Base-by-base conservation (phyloP, 2,888 invertebrate genomes). In the Melieria picta region DNA sequence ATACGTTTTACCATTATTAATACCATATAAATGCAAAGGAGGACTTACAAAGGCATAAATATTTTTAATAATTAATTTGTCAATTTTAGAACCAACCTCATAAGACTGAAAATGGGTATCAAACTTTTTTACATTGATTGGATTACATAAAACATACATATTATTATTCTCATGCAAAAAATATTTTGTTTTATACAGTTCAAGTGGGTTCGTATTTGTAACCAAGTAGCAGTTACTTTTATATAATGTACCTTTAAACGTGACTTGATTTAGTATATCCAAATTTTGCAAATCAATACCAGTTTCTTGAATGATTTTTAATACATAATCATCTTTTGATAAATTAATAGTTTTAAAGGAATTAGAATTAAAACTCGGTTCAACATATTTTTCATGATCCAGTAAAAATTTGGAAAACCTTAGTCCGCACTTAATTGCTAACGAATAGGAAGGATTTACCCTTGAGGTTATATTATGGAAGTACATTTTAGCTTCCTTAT, bases 61-160 rank as follows among this genome's bases (percentile, higher is more conserved):
- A 5, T 56, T 30, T 7, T 30, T 56, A 56, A 56, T 56, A 56
- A 30, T 13, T 30, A 56, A 30, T 56, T 56, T 30, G 30, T 56
- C 56, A 56, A n/a, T 56, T 56, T 56, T 56, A 5, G 16, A 30
- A 30, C 56, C 56, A 5, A 56, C 56, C 9, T 56, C 56, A 30
- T 13, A 56, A 30, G 56, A 58, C 30, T 58, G 58, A 16, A 58
- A 58, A 58, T 58, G 48, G 47, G 47, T 47, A 50, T 63, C 50
- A 63, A 63, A 63, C 10, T 9, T 5, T 63, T 50, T 63, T 50
- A 63, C 50, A 9, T 63, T 50, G 50, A 63, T 63, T 63, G 9
- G 16, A 63, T 50, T 48, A 10, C 30, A 48, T 2, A 63, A 50
- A 4, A 58, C 42, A 58, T 58, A 58, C 4, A 58, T 30, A 42